Percentiles rank a stretch among this genome's conserved stretches.
Evolutionary conservation across 2,888 invertebrate genomes (phyloP).

Genomic region (Phengaris arion): DNA sequence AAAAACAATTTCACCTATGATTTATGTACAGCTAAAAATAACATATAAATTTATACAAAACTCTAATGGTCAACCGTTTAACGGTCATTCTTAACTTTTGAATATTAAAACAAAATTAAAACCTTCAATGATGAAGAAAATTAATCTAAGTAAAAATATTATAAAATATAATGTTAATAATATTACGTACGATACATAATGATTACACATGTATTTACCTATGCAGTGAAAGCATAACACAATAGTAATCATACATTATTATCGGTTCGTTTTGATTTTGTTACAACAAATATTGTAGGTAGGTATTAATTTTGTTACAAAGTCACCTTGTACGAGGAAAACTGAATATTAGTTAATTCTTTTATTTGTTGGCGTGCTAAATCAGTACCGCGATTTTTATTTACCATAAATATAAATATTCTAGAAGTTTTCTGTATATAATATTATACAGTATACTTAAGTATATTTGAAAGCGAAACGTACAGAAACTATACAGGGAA

Average conservation of each 20-base stretch:
- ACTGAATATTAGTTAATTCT: slow-evolving; percentile 3
- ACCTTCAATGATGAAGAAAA: background rate
- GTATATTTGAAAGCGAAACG: slow-evolving; percentile 11
- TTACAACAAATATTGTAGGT: background rate
- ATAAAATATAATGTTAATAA: background rate
- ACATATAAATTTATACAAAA: background rate
- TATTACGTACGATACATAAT: background rate
- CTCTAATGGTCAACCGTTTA: background rate
- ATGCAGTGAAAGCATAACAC: background rate
- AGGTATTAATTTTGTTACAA: background rate
- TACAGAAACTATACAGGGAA: slow-evolving; percentile 37
- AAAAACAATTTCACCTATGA: slow-evolving; percentile 1
- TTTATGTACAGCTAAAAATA: background rate
- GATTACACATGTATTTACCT: background rate
- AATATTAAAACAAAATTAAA: background rate
- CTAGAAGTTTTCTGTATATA: background rate
- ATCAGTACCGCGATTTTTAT: background rate
- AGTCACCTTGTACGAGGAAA: slow-evolving; percentile 24
- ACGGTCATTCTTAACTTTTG: slow-evolving; percentile 1
- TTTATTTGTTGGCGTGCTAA: slow-evolving; percentile 3
- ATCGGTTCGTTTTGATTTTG: background rate
- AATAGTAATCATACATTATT: background rate
- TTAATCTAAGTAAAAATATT: background rate
- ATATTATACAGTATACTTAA: background rate
- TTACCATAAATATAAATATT: slow-evolving; percentile 6